Evolutionary conservation across 35 echinoderm and acorn worm species (phyloP), one percentile per base, ranked within the genome.

Genomic region (Amphiura filiformis): DNA sequence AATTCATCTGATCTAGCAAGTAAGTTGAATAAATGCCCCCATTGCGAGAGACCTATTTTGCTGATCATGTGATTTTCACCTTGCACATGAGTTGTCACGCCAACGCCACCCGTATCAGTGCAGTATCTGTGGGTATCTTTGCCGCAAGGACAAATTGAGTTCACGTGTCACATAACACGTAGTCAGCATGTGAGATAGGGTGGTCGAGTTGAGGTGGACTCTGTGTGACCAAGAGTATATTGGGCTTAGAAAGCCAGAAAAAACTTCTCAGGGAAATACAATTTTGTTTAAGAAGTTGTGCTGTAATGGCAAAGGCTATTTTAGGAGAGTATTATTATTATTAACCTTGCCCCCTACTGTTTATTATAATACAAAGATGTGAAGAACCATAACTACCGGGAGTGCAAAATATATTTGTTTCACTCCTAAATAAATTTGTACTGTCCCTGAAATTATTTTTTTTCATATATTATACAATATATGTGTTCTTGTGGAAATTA

Each of bases 41-140:
- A 95, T 81, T 99, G 96, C 81, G 96, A 94, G n/a, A n/a, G 57
- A 99, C 96, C 14, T 92, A 89, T 80, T 99, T 99, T 35, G 83
- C 96, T 1, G 96, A 99, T 56, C 83, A 92, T 34, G 96, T 99
- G 18, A 99, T 99, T 75, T 99, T 92, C 85, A 99, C 93, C 44
- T 93, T 99, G 76, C 96, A 99, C 88, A 99, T 99, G 96, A 99
- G 96, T 87, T 99, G 96, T 81, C 96, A 99, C 75, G 96, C 93
- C 33, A 88, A 28, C 39, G 84, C 44, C 93, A 99, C 91, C 96
- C 96, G 23, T 95, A 95, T 61, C 96, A 99, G 80, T 99, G 96
- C 81, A 91, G 93, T 83, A 99, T 99, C 34, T 99, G 96, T 78
- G 93, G 88, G 77, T 99, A 99, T 81, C 87, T 92, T 56, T 99